Base-by-base conservation (phyloP, 2,797 vertebrate species). In the Dromococcyx pavoninus region DNA sequence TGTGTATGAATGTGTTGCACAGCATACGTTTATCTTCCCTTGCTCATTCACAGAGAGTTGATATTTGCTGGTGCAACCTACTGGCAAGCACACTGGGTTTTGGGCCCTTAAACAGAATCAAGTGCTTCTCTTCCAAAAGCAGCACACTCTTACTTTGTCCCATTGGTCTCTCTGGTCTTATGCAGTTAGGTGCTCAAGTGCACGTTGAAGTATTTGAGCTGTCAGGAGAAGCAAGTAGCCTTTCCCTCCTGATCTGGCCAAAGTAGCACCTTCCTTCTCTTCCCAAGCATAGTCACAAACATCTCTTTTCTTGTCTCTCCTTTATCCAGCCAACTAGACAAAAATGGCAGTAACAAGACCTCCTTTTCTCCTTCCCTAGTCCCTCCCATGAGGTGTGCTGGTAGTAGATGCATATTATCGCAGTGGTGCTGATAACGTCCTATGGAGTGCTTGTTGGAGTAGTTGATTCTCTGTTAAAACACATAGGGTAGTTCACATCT, bases 151-250 rank as follows among this genome's bases (percentile, higher is more conserved):
- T 53, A 3, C 10, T 57, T 57, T 23, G 23, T 72, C 51, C 39
- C 15, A 8, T 2, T 12, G 14, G 21, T 32, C 9, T 60, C 44
- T 53, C 54, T 21, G 10, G 16, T 51, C 48, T 81, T 39, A 7
- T 14, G 13, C n/a, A 48, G 9, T 32, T 41, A 69, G 25, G 15
- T 48, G 19, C 25, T 19, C 0, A 0, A 67, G 10, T 35, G 14
- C 23, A 16, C 19, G 54, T 39, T 74, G 10, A 39, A 53, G 17
- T 19, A 25, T 62, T 50, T 70, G 60, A 60, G 13, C 24, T 79
- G 22, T 37, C 39, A 57, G 32, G 27, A 80, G n/a, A 39, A 72
- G 48, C 21, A 90, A 64, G n/a, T 9, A 69, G 30, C 5, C 16
- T 67, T 54, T 80, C 10, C 15, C 22, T 77, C 9, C 30, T 44